Conservation (phyloP, 2,113 vertebrate species). For the Vireo altiloquus region DNA sequence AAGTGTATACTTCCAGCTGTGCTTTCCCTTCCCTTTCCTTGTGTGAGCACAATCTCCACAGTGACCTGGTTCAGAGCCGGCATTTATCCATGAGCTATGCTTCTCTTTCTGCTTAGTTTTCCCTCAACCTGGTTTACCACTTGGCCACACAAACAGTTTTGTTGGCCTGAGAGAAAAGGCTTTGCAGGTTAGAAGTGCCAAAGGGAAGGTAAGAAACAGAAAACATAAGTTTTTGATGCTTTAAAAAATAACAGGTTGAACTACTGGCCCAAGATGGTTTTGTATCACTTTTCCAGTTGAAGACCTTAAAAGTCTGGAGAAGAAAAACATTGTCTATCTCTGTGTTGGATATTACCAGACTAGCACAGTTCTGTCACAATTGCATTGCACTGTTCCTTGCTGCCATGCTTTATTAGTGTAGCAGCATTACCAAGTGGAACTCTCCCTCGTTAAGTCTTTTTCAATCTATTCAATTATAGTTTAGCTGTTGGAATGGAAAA, state of each 20-base stretch:
- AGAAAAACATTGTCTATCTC: neutral
- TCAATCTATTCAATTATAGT: neutral
- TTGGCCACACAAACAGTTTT: neutral
- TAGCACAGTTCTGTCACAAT: neutral
- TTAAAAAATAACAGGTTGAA: neutral
- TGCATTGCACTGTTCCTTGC: neutral
- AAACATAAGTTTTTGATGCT: neutral
- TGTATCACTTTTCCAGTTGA: neutral
- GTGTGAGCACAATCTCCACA: neutral
- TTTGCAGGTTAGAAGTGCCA: neutral
- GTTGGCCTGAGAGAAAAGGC: neutral
- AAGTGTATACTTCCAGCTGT: neutral
- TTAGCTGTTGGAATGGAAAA: conserved; percentile 1
- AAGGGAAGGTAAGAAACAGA: neutral
- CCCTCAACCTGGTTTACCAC: neutral
- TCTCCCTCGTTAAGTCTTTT: neutral
- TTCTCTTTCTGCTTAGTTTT: neutral
- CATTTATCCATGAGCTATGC: neutral
- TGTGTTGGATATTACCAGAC: neutral
- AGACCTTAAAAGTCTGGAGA: neutral
- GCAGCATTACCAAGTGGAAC: neutral
- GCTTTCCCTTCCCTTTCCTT: neutral
- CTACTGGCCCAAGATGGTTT: neutral
- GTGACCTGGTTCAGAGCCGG: neutral
- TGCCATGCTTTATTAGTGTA: neutral